Conservation (phyloP, 2,888 invertebrate genomes). For the Dryococelus australis region DNA sequence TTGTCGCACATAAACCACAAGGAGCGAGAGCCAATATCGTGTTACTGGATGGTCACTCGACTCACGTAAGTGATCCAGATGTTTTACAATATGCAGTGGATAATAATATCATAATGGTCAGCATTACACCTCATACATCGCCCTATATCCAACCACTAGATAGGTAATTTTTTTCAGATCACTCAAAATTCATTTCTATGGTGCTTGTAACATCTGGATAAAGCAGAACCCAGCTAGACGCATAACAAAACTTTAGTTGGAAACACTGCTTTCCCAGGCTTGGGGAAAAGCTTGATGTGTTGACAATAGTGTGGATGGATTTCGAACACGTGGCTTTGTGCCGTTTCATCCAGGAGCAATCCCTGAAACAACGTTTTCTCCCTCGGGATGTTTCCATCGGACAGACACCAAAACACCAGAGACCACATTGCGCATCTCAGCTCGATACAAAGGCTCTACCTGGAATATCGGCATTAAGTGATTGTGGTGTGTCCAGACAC, state of each 20-base stretch:
- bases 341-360: background rate
- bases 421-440: background rate
- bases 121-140: constrained; percentile 51
- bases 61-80: background rate
- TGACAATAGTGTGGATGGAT: background rate
- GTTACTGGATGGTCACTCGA: background rate
- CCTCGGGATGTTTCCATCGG: background rate
- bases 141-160: constrained; percentile 51
- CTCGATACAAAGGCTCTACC: background rate
- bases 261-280: background rate
- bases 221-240: constrained; percentile 42
- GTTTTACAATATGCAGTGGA: background rate
- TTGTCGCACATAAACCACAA: background rate
- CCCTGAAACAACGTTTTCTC: background rate
- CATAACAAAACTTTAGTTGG: constrained; percentile 37
- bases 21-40: background rate
- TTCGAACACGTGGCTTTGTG: background rate
- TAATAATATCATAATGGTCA: constrained; percentile 49
- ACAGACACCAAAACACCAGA: background rate
- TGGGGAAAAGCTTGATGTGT: background rate
- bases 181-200: constrained; percentile 48
- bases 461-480: background rate
- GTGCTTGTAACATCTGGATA: constrained; percentile 42
- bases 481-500: background rate
- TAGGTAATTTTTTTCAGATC: constrained; percentile 51